Percentiles rank a stretch among this genome's conserved stretches.
phyloP scores from a whole-genome alignment of 64 coral and sea anemone genomes.

The Anthopleura sola region DNA sequence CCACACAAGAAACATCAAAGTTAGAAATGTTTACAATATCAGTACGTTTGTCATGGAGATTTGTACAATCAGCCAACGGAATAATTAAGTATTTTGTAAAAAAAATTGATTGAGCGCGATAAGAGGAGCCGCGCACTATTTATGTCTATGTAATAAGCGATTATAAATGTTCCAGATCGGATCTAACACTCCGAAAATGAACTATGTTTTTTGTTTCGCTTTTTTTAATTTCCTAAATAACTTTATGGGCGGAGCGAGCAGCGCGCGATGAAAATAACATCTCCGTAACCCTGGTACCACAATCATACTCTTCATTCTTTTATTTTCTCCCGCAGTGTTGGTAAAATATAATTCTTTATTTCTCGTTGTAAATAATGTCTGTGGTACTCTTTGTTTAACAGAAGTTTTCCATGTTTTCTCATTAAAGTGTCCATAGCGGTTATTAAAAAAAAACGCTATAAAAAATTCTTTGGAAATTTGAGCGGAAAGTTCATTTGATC shows the following conservation, averaged over 20 bases:
- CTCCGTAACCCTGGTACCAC: background rate
- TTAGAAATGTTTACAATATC: background rate
- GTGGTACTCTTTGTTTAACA: background rate
- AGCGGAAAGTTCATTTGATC: background rate
- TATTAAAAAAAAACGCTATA: background rate
- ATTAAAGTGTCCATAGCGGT: background rate
- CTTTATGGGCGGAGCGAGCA: background rate
- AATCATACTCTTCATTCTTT: background rate
- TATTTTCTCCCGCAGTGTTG: background rate
- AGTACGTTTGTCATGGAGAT: background rate
- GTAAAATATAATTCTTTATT: background rate
- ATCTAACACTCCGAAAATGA: background rate
- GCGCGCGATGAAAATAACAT: background rate
- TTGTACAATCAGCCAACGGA: background rate
- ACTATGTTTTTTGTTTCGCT: background rate
- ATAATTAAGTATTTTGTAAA: background rate
- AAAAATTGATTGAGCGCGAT: background rate
- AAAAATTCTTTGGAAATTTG: background rate
- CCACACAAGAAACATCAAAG: background rate
- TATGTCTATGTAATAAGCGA: background rate
- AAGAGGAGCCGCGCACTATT: background rate
- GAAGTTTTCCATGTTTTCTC: background rate
- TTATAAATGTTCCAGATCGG: background rate
- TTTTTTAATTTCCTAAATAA: slow-evolving; percentile 12
- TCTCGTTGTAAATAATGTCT: background rate